phyloP scores from a whole-genome alignment of 2,113 vertebrate species.

The Malurus melanocephalus region DNA sequence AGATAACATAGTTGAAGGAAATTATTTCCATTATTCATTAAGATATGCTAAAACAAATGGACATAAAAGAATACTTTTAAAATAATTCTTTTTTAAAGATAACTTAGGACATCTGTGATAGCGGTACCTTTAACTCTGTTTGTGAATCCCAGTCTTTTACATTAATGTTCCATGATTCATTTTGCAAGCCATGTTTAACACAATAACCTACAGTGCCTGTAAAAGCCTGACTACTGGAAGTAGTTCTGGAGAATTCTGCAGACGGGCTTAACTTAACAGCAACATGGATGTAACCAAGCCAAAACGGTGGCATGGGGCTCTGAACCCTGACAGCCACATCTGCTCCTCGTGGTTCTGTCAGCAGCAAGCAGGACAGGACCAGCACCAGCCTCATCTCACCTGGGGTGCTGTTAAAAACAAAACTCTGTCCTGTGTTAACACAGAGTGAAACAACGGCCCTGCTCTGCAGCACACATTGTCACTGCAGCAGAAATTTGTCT shows the following conservation, averaged over 20 bases:
- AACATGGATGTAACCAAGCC: background rate
- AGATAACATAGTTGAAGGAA: background rate
- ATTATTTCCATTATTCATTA: background rate
- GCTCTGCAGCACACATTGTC: background rate
- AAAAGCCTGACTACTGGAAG: background rate
- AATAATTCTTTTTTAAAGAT: background rate
- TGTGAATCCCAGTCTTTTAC: background rate
- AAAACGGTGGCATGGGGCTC: background rate
- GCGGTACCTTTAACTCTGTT: background rate
- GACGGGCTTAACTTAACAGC: background rate
- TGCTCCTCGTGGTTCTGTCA: background rate
- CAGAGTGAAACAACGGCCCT: background rate
- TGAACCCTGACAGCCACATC: rapidly evolving
- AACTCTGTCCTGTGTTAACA: background rate
- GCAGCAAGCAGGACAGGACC: background rate
- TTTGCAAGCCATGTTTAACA: background rate
- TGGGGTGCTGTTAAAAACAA: background rate
- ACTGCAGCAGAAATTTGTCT: background rate
- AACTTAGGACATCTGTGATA: background rate
- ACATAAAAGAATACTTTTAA: background rate
- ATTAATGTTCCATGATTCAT: background rate
- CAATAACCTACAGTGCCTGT: background rate
- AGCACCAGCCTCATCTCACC: background rate
- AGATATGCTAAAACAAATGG: background rate
- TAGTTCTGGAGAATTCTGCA: background rate